Percentiles rank a stretch among this genome's conserved stretches.
Conservation (phyloP, 2,888 invertebrate genomes). For the Rhamnusium bicolor region DNA sequence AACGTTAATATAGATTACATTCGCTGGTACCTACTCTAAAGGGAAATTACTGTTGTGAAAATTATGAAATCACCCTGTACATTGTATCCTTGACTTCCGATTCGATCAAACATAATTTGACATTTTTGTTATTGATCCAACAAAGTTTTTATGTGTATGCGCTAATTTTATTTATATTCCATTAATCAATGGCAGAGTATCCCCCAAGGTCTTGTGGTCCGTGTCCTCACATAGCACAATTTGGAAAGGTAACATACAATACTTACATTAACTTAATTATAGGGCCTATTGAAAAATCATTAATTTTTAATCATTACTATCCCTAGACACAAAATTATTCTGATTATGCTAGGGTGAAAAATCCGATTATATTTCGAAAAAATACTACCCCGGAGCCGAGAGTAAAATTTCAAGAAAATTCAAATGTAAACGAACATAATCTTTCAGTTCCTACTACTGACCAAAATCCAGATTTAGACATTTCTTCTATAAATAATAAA, state of each 20-base stretch:
- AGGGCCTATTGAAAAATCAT: not conserved
- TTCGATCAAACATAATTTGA: conserved; percentile 31
- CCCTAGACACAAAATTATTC: not conserved
- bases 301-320: not conserved
- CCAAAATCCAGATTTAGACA: conserved; percentile 57
- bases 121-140: conserved; percentile 24
- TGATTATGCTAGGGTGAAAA: not conserved
- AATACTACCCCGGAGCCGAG: conserved; percentile 55
- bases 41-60: too few relatives aligned
- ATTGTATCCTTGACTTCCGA: not conserved
- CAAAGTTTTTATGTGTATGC: not conserved
- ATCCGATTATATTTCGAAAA: not conserved
- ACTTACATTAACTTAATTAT: not conserved
- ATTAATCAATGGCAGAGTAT: conserved; percentile 20
- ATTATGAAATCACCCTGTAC: not conserved
- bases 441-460: conserved; percentile 56
- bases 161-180: not conserved
- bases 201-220: conserved; percentile 17
- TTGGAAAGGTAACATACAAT: conserved; percentile 18
- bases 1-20: too few relatives aligned
- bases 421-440: conserved; percentile 53
- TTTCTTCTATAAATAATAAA: conserved; percentile 46
- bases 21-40: too few relatives aligned
- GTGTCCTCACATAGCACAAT: conserved; percentile 9
- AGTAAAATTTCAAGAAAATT: conserved; percentile 47